These are phyloP conservation scores for Deroplatys truncata DNA, from an alignment of 2,888 invertebrate species.

Conservation along the genomic window DNA sequence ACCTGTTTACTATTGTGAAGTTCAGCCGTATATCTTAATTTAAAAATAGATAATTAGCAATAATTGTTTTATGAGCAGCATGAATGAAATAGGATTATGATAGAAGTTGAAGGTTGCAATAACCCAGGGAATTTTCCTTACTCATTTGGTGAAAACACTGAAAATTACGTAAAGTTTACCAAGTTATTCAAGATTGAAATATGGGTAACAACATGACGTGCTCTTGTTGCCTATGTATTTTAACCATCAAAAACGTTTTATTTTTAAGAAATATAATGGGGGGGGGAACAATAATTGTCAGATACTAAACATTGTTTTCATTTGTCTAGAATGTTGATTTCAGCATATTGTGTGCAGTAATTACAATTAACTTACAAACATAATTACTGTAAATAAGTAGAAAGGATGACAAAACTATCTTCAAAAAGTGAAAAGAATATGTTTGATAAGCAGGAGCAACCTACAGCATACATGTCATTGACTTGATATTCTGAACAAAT, in stretches of 20 bases:
- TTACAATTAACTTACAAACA: too few relatives aligned
- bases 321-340: too few relatives aligned
- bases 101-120: background rate
- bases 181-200: background rate
- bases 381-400: too few relatives aligned
- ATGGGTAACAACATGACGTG: background rate
- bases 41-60: background rate
- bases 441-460: too few relatives aligned
- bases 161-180: background rate
- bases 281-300: too few relatives aligned
- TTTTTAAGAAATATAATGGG: background rate
- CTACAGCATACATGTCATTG: too few relatives aligned
- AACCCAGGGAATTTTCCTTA: background rate
- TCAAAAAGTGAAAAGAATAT: too few relatives aligned
- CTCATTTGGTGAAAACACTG: background rate
- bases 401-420: too few relatives aligned
- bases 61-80: background rate
- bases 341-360: too few relatives aligned
- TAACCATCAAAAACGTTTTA: background rate
- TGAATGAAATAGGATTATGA: background rate
- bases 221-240: background rate
- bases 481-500: too few relatives aligned
- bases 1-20: background rate
- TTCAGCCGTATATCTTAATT: background rate
- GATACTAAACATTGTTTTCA: too few relatives aligned